phyloP scores from a whole-genome alignment of 2,797 vertebrate genomes.

The Epinephelus coioides region DNA sequence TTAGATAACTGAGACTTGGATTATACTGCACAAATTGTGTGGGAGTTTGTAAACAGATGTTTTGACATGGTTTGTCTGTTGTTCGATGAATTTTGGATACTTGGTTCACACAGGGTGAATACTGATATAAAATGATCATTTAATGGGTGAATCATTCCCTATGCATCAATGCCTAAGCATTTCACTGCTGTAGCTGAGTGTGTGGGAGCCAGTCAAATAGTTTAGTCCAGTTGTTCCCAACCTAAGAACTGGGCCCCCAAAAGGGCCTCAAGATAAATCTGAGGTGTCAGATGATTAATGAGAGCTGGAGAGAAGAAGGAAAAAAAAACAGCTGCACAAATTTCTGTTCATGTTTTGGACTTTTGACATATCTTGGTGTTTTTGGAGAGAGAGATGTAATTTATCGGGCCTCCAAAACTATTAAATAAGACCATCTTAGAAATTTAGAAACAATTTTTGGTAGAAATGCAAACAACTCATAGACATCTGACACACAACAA shows the following conservation, averaged over 20 bases:
- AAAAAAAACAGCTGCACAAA: not conserved
- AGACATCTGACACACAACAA: not conserved
- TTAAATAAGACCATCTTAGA: not conserved
- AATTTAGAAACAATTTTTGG: not conserved
- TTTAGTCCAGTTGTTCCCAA: slow-evolving; percentile 1
- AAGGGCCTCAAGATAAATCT: not conserved
- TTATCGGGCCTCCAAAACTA: not conserved
- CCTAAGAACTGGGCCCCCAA: not conserved
- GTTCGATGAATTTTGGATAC: no score
- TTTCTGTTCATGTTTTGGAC: not conserved
- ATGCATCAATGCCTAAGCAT: not conserved
- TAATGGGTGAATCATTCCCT: no score
- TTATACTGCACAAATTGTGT: no score
- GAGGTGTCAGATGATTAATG: slow-evolving; percentile 6
- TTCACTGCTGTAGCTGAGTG: not conserved
- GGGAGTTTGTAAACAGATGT: no score
- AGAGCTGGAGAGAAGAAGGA: not conserved
- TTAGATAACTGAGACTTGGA: no score
- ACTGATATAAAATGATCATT: no score
- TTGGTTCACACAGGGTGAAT: no score
- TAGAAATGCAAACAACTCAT: not conserved
- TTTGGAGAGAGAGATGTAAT: not conserved
- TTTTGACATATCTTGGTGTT: not conserved
- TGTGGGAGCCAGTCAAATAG: not conserved
- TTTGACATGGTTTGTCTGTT: no score